Percentiles rank a stretch among this genome's conserved stretches.
Evolutionary conservation across 2,797 vertebrate genomes (phyloP).

Genomic region (Carcharodon carcharias): DNA sequence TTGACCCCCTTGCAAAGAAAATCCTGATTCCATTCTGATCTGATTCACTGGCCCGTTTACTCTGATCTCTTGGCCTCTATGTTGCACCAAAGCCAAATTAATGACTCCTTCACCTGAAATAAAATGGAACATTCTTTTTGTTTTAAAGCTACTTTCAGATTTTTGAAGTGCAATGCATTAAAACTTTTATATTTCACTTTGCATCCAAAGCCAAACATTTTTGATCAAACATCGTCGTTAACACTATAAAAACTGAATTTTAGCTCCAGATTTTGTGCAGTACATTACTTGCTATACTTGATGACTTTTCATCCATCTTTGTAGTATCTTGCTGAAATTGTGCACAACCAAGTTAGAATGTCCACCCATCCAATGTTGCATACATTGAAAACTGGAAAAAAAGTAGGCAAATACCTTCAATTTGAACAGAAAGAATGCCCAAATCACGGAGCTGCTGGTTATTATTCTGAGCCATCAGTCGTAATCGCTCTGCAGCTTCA

Average conservation of each 20-base stretch:
- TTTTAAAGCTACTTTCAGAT: neutral
- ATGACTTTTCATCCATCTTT: neutral
- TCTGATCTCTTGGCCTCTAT: slow-evolving; percentile 82
- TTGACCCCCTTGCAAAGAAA: slow-evolving; percentile 77
- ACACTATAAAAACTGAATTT: neutral
- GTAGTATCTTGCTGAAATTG: neutral
- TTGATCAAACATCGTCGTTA: neutral
- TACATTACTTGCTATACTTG: neutral
- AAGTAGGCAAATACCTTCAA: slow-evolving; percentile 72
- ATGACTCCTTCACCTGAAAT: slow-evolving; percentile 88
- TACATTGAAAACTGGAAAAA: neutral
- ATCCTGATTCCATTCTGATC: slow-evolving; percentile 80
- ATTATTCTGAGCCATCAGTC: slow-evolving; percentile 89
- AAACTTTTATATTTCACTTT: neutral
- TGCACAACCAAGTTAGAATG: neutral
- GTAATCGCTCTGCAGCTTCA: slow-evolving; percentile 89
- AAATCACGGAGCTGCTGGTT: slow-evolving; percentile 95
- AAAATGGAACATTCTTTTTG: neutral
- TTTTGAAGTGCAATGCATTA: neutral
- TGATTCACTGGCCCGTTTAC: slow-evolving; percentile 85
- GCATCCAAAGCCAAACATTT: neutral
- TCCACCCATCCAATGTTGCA: neutral
- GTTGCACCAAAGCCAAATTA: slow-evolving; percentile 81
- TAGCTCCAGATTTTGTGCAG: neutral
- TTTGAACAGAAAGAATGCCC: slow-evolving; percentile 95